Evolutionary conservation across 2,888 invertebrate species (phyloP).

Genomic region (Galerucella nymphaeae): DNA sequence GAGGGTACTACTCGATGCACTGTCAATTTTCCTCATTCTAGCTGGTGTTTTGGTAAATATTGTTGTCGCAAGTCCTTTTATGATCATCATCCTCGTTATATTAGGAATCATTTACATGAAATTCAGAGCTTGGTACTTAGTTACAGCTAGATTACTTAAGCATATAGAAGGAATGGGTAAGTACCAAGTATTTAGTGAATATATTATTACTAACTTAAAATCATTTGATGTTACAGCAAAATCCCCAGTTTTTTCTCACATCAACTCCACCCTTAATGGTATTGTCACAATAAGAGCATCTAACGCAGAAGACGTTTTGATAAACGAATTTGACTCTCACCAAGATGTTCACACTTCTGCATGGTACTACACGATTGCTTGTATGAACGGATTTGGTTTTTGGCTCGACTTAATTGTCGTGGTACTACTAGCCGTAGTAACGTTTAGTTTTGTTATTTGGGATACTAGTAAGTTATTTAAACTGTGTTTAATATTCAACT

Average conservation of each 20-base stretch:
- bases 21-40: conserved; percentile 74
- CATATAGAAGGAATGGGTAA: conserved; percentile 69
- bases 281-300: conserved; percentile 51
- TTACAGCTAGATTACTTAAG: conserved; percentile 78
- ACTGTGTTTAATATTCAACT: not conserved
- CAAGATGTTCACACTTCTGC: conserved; percentile 71
- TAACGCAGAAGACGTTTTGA: conserved; percentile 45
- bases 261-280: conserved; percentile 48
- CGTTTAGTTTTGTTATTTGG: conserved; percentile 70
- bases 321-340: conserved; percentile 50
- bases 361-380: conserved; percentile 71
- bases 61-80: conserved; percentile 74
- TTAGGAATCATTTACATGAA: conserved; percentile 74
- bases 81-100: conserved; percentile 71
- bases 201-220: not conserved
- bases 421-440: conserved; percentile 70
- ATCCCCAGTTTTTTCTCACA: conserved; percentile 52
- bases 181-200: conserved; percentile 33
- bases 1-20: conserved; percentile 71
- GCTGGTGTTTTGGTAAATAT: conserved; percentile 77
- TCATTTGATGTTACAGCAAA: conserved; percentile 46
- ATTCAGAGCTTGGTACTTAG: conserved; percentile 73
- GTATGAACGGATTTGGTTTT: conserved; percentile 73
- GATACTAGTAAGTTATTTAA: conserved; percentile 49
- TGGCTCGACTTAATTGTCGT: conserved; percentile 74